Base-by-base conservation (phyloP, 2,797 vertebrate species). In the Scolopax bukidnonensis region DNA sequence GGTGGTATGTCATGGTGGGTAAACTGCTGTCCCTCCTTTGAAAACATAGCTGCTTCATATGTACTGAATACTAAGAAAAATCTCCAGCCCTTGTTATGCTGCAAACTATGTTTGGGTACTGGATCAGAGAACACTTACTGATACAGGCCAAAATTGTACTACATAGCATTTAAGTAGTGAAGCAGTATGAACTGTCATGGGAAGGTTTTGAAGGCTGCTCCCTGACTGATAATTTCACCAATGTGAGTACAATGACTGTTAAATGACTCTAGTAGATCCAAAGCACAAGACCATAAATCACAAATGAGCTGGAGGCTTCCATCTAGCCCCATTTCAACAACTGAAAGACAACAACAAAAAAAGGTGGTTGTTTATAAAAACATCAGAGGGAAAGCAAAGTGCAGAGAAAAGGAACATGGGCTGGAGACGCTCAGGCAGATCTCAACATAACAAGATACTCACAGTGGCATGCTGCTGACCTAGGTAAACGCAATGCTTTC, bases 371-470 rank as follows among this genome's bases (percentile, higher is more conserved):
- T 48, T 89, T 63, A 19, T 51, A 45, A 89, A 91, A 74, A 21
- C 1, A 3, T 11, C 3, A 0, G 60, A 69, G 43, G 61, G 78
- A 80, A 70, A 91, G 48, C 43, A 59, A 82, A 77, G 24, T 6
- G 3, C 15, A 69, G 33, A 51, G 27, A 4, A 53, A 51, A 64
- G 25, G 9, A 59, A 2, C 0, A 0, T n/a, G 64, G n/a, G 27
- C 71, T 78, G 56, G 36, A 84, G 45, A 71, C 1, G 25, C 25
- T 23, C 45, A 16, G 33, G 77, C 40, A 84, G 18, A 28, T 57
- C 67, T 71, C 25, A n/a, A 30, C 40, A 59, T 25, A 45, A 38
- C 1, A 0, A 6, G 16, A 20, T 33, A 57, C 33, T 14, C 69
- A 17, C 16, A 50, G 41, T 0, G 0, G 14, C 9, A 1, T 47